These are phyloP conservation scores for Parazoanthus darwini DNA, from an alignment of 92 coral and sea anemone genomes.

Conservation along the genomic window DNA sequence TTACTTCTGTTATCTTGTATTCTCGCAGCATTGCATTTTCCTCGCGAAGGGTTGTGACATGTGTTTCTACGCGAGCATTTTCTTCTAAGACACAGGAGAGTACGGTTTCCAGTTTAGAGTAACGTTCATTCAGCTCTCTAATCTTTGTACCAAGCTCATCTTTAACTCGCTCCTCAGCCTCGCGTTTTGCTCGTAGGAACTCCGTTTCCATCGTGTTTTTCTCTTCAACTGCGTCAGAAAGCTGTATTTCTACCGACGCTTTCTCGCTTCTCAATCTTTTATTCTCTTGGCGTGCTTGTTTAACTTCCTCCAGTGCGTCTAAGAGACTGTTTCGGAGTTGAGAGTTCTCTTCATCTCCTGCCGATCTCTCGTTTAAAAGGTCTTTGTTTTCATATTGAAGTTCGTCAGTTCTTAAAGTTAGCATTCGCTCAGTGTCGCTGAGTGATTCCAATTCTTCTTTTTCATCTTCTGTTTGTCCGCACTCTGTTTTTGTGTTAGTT, in stretches of 20 bases:
- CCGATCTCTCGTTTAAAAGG: constrained; percentile 35
- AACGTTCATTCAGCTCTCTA: constrained; percentile 54
- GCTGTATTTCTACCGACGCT: constrained; percentile 77
- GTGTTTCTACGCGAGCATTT: constrained; percentile 65
- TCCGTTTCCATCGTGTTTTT: constrained; percentile 68
- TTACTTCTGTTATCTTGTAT: constrained; percentile 73
- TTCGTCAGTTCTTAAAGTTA: constrained; percentile 27
- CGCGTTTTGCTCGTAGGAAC: constrained; percentile 49
- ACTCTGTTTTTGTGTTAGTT: background rate
- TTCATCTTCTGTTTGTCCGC: constrained; percentile 13
- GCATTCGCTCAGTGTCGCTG: constrained; percentile 35
- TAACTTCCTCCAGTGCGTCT: constrained; percentile 36
- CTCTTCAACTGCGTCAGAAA: constrained; percentile 77
- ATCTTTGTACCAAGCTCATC: constrained; percentile 42
- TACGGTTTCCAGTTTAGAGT: constrained; percentile 73
- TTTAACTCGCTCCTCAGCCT: constrained; percentile 29
- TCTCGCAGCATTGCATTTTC: constrained; percentile 71
- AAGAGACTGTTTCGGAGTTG: constrained; percentile 46
- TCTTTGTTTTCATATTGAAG: constrained; percentile 60
- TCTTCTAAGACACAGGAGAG: constrained; percentile 75
- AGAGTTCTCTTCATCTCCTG: constrained; percentile 48
- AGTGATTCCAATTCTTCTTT: constrained; percentile 33
- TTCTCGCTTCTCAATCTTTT: constrained; percentile 54
- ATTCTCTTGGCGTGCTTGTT: constrained; percentile 50
- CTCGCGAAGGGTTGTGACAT: constrained; percentile 65